Evolutionary conservation across 2,113 vertebrate genomes (phyloP), one percentile per base, ranked within the genome.

Genomic region (Chloebia gouldiae): DNA sequence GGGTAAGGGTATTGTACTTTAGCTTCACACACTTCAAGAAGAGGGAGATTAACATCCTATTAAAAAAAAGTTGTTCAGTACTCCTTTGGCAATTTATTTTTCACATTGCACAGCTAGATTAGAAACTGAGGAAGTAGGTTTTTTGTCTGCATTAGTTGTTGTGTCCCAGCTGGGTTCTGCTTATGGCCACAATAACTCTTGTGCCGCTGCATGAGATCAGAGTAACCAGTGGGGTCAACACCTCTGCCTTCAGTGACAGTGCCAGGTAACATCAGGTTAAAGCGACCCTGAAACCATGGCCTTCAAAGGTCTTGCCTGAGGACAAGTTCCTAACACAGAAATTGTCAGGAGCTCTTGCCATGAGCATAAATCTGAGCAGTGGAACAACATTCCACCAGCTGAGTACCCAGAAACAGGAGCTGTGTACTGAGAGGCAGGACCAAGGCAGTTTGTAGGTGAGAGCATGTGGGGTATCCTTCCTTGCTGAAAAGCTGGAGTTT

Each of bases 401-500:
- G 1, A 35, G 30, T 1, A 12, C 69, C 31, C 47, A 54, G 60
- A 47, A 37, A 13, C 4, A 47, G 22, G 31, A 35, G n/a, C 47
- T 27, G 22, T 18, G 57, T 22, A 12, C 39, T 5, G 64, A 82
- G 73, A 75, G 59, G 42, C 51, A 92, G 61, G 49, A 60, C 18
- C 39, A 56, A 63, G 60, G 42, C 54, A 75, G 33, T 0, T 3
- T 17, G 42, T 5, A 47, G 28, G 44, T 53, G 49, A 86, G 64
- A 44, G 19, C 47, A 42, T 3, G 27, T 1, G 3, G 22, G 2
- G 0, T 8, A 4, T 47, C 65, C 30, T 37, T 40, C 33, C 37
- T 40, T 79, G 47, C 42, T 4, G 4, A 28, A 72, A 83, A 44
- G 27, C 40, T 54, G 56, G 21, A 73, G 35, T 35, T 68, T 50